Percentiles rank a stretch among this genome's conserved stretches.
phyloP scores from a whole-genome alignment of 2,113 vertebrate genomes.

The Pseudopipra pipra region DNA sequence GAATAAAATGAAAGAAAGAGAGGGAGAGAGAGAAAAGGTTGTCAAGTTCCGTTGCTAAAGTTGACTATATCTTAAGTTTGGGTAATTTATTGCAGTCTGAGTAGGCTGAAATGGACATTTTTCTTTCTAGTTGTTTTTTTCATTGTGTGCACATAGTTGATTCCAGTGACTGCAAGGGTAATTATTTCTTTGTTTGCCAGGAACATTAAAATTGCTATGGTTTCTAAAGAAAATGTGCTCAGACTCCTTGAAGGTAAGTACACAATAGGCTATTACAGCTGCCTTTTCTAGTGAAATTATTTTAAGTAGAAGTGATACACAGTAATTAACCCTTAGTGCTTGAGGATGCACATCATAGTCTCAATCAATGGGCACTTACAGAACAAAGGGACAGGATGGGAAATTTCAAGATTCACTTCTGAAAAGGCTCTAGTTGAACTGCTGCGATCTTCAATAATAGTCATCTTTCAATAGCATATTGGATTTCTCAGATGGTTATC shows the following conservation, averaged over 20 bases:
- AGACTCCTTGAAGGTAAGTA: not conserved
- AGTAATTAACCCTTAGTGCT: slow-evolving; percentile 52
- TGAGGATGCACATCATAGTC: not conserved
- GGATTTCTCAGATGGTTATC: not conserved
- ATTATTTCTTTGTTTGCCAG: slow-evolving; percentile 60
- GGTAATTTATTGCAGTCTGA: not conserved
- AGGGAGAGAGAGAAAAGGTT: not conserved
- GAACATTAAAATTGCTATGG: slow-evolving; percentile 40
- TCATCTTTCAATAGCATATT: not conserved
- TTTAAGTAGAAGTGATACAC: not conserved
- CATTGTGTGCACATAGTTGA: not conserved
- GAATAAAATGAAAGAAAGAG: not conserved
- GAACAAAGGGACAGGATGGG: not conserved
- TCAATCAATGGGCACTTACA: not conserved
- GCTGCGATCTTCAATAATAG: not conserved
- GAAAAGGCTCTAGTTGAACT: not conserved
- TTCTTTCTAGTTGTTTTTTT: not conserved
- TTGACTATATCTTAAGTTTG: not conserved
- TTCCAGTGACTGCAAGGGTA: slow-evolving; percentile 8
- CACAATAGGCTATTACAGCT: slow-evolving; percentile 2
- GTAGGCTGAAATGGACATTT: not conserved
- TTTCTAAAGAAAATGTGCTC: slow-evolving; percentile 43
- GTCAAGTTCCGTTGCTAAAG: not conserved
- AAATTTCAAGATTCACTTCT: not conserved
- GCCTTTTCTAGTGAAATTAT: slow-evolving; percentile 13